phyloP scores from a whole-genome alignment of 2,888 invertebrate genomes.

The Clitarchus hookeri region DNA sequence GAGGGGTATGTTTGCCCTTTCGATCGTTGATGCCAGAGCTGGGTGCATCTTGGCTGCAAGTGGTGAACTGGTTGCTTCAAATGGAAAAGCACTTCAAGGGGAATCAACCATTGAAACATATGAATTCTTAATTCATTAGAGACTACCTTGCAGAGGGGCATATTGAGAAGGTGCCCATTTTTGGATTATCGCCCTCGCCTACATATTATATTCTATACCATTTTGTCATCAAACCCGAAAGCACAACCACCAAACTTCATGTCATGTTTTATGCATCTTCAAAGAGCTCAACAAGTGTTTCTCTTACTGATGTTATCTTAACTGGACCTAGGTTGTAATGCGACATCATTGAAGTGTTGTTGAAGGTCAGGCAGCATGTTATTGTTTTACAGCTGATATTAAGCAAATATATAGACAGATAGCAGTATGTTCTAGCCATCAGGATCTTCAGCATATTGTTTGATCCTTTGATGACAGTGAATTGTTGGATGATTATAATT shows the following conservation, averaged over 20 bases:
- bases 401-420: conserved; percentile 17
- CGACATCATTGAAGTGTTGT: background rate
- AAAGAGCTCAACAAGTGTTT: no score
- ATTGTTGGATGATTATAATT: background rate
- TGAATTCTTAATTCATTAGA: background rate
- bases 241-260: background rate
- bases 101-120: background rate
- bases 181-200: background rate
- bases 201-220: background rate
- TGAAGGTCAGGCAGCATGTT: background rate
- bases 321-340: background rate
- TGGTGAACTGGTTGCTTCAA: background rate
- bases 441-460: background rate
- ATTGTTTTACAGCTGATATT: conserved; percentile 11
- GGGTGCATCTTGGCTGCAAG: background rate
- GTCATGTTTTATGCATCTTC: background rate
- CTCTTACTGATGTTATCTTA: background rate
- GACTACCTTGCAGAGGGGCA: background rate
- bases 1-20: background rate
- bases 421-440: background rate
- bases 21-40: background rate
- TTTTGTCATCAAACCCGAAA: background rate
- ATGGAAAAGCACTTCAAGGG: background rate
- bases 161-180: background rate
- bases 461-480: background rate